Evolutionary conservation across 1,140 invertebrate species (phyloP).

Genomic region (Macrotrachela quadricornifera): DNA sequence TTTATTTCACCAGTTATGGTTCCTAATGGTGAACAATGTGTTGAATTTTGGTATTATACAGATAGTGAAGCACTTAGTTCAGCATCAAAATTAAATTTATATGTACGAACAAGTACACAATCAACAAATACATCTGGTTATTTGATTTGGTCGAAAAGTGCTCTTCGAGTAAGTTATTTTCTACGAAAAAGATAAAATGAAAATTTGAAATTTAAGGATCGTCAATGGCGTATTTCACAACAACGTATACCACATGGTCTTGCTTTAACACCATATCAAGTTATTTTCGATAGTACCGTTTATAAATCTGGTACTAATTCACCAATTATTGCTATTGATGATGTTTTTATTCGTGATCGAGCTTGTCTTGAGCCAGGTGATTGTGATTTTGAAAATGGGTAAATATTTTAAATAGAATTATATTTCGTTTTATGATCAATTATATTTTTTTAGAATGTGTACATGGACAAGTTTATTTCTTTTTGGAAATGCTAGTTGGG

Average conservation of each 20-base stretch:
- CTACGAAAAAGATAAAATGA: background rate
- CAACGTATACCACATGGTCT: background rate
- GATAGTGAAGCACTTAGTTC: background rate
- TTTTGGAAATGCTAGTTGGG: too few relatives aligned
- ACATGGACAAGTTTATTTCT: too few relatives aligned
- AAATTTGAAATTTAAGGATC: background rate
- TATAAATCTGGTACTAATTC: background rate
- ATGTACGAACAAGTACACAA: background rate
- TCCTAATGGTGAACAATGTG: constrained; percentile 5
- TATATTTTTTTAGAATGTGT: too few relatives aligned
- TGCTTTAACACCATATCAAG: background rate
- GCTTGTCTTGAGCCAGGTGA: constrained; percentile 9
- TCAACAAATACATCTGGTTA: too few relatives aligned
- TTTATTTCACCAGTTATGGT: background rate
- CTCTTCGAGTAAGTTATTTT: background rate
- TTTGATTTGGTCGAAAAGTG: background rate
- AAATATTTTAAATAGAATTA: too few relatives aligned
- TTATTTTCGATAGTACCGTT: constrained; percentile 6
- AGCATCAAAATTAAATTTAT: constrained; percentile 3
- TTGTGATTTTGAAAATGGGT: constrained; percentile 17
- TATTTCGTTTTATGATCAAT: too few relatives aligned
- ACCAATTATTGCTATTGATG: background rate
- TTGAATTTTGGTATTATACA: constrained; percentile 7
- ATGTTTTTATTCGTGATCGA: constrained; percentile 3
- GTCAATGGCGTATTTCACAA: constrained; percentile 3